Base-by-base conservation (phyloP, 1,140 invertebrate genomes). In the Rhopalosiphum maidis region DNA sequence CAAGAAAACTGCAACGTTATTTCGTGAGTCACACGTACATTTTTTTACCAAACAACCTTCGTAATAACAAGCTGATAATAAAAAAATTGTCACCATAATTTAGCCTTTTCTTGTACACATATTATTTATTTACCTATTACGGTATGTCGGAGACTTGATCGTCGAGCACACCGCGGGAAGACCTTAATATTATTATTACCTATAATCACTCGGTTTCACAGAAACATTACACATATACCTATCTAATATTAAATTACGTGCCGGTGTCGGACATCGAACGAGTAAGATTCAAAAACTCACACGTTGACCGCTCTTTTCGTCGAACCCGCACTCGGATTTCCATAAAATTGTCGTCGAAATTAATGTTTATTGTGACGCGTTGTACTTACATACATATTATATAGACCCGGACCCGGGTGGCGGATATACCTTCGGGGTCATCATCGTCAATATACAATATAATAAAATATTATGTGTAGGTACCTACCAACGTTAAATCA, bases 271-370 rank as follows among this genome's bases (percentile, higher is more conserved):
- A 91, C 55, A 43, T 77, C 37, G 3, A 77, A 23, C 51, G 23
- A 54, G 55, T 3, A 15, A 77, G 4, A 77, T 1, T 25, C 48
- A 77, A 91, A 91, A 91, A 90, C 37, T 41, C 21, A 55, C 88
- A 90, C 88, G 23, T 25, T 18, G 37, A n/a, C 48, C 8, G 51
- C 21, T 89, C 35, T 43, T 77, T 68, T 41, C 23, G 88, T 90
- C 22, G 30, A 22, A 37, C n/a, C 35, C 18, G 30, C 55, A 41
- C 41, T 22, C 41, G 35, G n/a, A 91, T 91, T 91, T 91, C 90
- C 90, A 91, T 91, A 91, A 91, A 91, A 91, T 48, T 82, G 68
- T 91, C 90, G 90, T 91, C 68, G 51, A 91, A 91, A 91, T 91
- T 91, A 83, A 91, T 91, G 90, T 91, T 91, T 90, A 91, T 68